Conservation (phyloP, 2,888 invertebrate genomes). For the Diarsia brunnea region DNA sequence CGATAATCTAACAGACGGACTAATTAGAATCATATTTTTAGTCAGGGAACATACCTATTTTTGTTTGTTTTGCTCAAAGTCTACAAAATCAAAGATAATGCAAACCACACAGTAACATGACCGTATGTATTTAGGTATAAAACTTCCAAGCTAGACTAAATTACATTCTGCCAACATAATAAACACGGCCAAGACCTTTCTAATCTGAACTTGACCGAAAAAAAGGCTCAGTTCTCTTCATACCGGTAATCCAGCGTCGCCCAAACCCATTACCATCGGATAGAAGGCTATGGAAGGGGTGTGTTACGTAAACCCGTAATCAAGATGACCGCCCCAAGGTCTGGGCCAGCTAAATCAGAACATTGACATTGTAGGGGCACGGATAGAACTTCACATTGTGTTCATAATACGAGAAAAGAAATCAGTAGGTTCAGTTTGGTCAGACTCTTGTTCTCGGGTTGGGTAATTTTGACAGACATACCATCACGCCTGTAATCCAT, state of each 20-base stretch:
- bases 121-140: background rate
- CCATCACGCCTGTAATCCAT: too few relatives aligned
- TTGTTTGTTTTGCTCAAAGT: too few relatives aligned
- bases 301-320: slow-evolving; percentile 52
- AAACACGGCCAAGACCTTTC: background rate
- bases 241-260: slow-evolving; percentile 35
- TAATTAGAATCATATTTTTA: too few relatives aligned
- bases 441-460: background rate
- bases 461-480: background rate
- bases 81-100: background rate
- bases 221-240: slow-evolving; percentile 9
- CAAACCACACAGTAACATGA: background rate
- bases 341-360: slow-evolving; percentile 52
- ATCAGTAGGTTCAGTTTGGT: slow-evolving; percentile 37
- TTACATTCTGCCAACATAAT: background rate
- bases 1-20: too few relatives aligned
- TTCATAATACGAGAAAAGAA: slow-evolving; percentile 12
- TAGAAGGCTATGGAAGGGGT: slow-evolving; percentile 13
- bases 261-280: slow-evolving; percentile 33
- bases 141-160: background rate
- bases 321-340: slow-evolving; percentile 64
- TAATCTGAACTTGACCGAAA: slow-evolving; percentile 37
- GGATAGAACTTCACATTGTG: slow-evolving; percentile 70
- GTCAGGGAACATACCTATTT: too few relatives aligned
- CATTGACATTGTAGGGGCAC: slow-evolving; percentile 72